phyloP scores from a whole-genome alignment of 2,888 invertebrate genomes.

The Pollenia amentaria region DNA sequence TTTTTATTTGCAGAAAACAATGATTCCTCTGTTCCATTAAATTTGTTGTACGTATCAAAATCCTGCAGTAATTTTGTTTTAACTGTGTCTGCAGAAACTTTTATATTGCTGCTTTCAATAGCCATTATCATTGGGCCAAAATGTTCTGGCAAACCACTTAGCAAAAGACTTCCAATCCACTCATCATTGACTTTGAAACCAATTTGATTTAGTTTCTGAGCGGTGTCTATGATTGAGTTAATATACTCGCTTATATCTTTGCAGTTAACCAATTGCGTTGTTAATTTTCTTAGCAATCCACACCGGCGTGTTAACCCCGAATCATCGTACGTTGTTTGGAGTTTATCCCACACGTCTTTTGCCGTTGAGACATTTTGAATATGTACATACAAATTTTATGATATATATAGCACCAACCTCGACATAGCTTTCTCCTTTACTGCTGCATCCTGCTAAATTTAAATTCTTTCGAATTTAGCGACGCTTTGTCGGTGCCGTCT shows the following conservation, averaged over 20 bases:
- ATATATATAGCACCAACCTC: slow-evolving; percentile 38
- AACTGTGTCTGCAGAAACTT: slow-evolving; percentile 44
- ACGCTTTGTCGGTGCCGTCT: too few relatives aligned
- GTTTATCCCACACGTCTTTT: slow-evolving; percentile 50
- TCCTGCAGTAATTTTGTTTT: slow-evolving; percentile 56
- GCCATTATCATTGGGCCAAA: slow-evolving; percentile 65
- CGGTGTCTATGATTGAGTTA: slow-evolving; percentile 50
- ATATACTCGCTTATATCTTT: slow-evolving; percentile 45
- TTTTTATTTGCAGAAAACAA: slow-evolving; percentile 30
- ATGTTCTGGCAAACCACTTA: slow-evolving; percentile 55
- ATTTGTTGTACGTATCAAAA: slow-evolving; percentile 52
- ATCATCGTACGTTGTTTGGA: slow-evolving; percentile 47
- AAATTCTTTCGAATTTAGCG: too few relatives aligned
- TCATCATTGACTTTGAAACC: slow-evolving; percentile 59
- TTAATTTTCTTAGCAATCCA: slow-evolving; percentile 54
- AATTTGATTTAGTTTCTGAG: slow-evolving; percentile 63
- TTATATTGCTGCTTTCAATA: slow-evolving; percentile 45
- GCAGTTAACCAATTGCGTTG: slow-evolving; percentile 51
- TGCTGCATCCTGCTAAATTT: neutral
- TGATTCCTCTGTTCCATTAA: neutral
- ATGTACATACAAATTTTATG: slow-evolving; percentile 5
- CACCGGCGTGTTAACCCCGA: slow-evolving; percentile 56
- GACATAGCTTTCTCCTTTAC: slow-evolving; percentile 24
- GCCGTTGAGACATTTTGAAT: slow-evolving; percentile 1
- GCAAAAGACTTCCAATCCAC: slow-evolving; percentile 10